Evolutionary conservation across 2,888 invertebrate genomes (phyloP).

Genomic region (Netelia virgata): DNA sequence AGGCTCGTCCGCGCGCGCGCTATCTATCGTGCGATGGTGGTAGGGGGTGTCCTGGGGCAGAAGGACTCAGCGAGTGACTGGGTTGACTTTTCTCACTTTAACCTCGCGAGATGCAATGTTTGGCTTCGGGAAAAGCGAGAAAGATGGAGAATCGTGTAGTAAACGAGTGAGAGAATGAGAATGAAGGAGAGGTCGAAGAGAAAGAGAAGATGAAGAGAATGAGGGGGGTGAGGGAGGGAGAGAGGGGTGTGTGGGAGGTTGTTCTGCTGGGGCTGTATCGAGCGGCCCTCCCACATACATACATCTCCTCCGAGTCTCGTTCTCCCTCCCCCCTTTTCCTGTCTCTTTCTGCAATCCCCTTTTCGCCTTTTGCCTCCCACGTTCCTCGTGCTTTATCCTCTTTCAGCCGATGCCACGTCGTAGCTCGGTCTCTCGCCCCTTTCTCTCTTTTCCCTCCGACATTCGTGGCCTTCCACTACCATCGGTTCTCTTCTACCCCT

Average conservation of each 20-base stretch:
- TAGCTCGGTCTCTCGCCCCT: conserved; percentile 71
- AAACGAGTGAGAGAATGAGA: conserved; percentile 65
- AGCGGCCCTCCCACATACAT: conserved; percentile 85
- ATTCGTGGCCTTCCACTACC: conserved; percentile 82
- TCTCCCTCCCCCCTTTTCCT: conserved; percentile 73
- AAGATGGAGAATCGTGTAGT: conserved; percentile 52
- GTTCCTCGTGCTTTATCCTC: conserved; percentile 67
- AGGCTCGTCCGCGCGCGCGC: conserved; percentile 62
- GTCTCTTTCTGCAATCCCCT: conserved; percentile 76
- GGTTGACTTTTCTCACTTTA: conserved; percentile 85
- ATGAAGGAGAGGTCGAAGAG: conserved; percentile 45
- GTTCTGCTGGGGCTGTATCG: conserved; percentile 85
- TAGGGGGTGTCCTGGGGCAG: conserved; percentile 76
- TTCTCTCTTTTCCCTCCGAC: conserved; percentile 83
- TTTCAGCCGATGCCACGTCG: conserved; percentile 60
- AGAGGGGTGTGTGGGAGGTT: conserved; percentile 75
- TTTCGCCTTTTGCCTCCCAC: conserved; percentile 65
- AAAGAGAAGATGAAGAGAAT: conserved; percentile 73
- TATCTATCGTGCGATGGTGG: conserved; percentile 41
- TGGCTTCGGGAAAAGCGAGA: conserved; percentile 78
- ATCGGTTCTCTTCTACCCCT: conserved; percentile 74
- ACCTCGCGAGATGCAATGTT: conserved; percentile 84
- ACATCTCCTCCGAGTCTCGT: conserved; percentile 83
- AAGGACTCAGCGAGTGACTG: conserved; percentile 82
- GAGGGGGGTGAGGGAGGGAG: conserved; percentile 36